Evolutionary conservation across 2,113 vertebrate species (phyloP), one percentile per base, ranked within the genome.

Genomic region (Phalacrocorax aristotelis): DNA sequence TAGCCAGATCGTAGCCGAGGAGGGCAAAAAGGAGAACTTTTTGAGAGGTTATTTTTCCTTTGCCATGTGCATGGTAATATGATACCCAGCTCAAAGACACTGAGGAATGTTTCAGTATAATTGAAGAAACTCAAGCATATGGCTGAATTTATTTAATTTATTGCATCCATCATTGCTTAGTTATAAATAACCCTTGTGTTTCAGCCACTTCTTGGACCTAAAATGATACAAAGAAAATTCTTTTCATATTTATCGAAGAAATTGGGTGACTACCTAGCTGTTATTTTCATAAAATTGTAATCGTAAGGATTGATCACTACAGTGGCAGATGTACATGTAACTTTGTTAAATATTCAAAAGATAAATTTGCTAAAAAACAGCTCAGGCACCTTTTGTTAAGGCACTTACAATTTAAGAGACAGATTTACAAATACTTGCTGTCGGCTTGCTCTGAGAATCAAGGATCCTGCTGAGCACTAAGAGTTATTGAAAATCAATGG

Each of bases 401-500:
- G 55, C 44, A 23, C n/a, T 83, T 95, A 81, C 2, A 49, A 23
- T 90, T 75, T 79, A 64, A 40, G 52, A 93, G 87, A 30, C 76
- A 87, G 68, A 91, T 93, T 93, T 92, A 78, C 83, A 94, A 96
- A 95, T 72, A 65, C 23, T 94, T 3, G 3, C 49, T 92, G 60
- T 92, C 2, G 4, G 46, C 66, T 95, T 83, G 36, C 71, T 77
- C 75, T 5, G 38, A 93, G 86, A 90, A 95, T 70, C 62, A 81
- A 77, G 60, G 79, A 69, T 88, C 34, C 44, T 85, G 79, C 84
- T 83, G 68, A 93, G 71, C 83, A 30, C 40, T 83, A 81, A 74
- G 66, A 90, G 72, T 91, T 96, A 93, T 70, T 95, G 94, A 95
- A 89, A 93, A 95, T 96, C 95, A 86, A 84, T 96, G 36, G 72